Base-by-base conservation (phyloP, 2,888 invertebrate genomes). In the Deilephila elpenor region DNA sequence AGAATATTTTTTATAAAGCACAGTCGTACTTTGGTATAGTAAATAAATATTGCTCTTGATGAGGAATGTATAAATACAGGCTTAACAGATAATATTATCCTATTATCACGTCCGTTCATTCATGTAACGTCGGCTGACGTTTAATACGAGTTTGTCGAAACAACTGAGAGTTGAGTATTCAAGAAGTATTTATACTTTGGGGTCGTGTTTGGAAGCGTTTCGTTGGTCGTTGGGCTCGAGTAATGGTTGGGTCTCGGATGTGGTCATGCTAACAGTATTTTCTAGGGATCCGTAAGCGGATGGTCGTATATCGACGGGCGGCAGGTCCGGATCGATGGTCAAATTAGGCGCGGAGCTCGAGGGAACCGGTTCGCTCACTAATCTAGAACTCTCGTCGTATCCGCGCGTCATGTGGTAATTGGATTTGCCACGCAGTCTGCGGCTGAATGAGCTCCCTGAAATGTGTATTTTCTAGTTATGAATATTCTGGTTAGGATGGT, bases 371-470 rank as follows among this genome's bases (percentile, higher is more conserved):
- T 87, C 84, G 59, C 82, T 84, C 74, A 95, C 88, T n/a, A 95
- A 84, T 67, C 94, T 87, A 1, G 94, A 90, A 79, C 94, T 96
- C 80, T 96, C 96, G 74, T 96, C 96, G 70, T 94, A 95, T 0
- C 97, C 97, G 79, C 97, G 95, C 1, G 97, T 94, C 89, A 97
- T 95, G 79, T 96, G 96, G 89, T 97, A 97, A 91, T 96, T 96
- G 71, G 96, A 96, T 78, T 97, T 96, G n/a, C 97, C 97, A 72
- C 97, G 95, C 78, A 98, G 96, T 77, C 97, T 95, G 62, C 97
- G 95, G 85, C 97, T 97, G 78, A 98, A 95, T 20, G 97, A 96
- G 82, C 97, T 97, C 79, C 97, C 96, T 96, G 87, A 3, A 74
- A 77, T 70, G 20, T 29, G n/a, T 70, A 32, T 78, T 44, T 37